Percentiles rank a stretch among this genome's conserved stretches.
Evolutionary conservation across 2,113 vertebrate species (phyloP).

Genomic region (Eurystomus gularis): DNA sequence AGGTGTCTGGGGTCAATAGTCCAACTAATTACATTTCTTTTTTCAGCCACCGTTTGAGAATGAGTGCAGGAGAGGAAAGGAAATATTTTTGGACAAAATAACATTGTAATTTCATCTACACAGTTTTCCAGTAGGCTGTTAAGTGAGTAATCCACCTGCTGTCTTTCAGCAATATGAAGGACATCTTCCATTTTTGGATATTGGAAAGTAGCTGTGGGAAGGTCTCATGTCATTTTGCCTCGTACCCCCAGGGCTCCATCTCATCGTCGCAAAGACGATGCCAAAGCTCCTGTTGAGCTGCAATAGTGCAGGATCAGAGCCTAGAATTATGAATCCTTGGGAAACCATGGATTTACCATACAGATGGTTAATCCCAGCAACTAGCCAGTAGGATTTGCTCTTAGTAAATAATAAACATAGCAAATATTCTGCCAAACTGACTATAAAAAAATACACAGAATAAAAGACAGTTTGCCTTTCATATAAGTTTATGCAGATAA

Average conservation of each 20-base stretch:
- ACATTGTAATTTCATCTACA: neutral
- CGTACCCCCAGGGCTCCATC: neutral
- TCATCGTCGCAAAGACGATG: neutral
- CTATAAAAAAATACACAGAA: neutral
- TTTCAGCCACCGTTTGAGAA: neutral
- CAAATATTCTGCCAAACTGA: neutral
- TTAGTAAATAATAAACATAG: neutral
- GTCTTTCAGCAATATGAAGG: neutral
- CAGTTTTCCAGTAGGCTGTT: neutral
- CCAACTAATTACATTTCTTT: conserved; percentile 4
- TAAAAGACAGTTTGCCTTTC: neutral
- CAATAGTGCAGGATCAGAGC: neutral
- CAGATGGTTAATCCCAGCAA: neutral
- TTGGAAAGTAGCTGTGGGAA: conserved; percentile 1
- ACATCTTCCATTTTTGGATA: neutral
- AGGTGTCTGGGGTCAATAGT: neutral
- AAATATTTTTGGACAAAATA: neutral
- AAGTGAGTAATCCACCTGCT: conserved; percentile 14
- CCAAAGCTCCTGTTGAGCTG: neutral
- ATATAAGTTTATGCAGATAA: neutral
- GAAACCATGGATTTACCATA: neutral
- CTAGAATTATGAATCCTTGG: neutral
- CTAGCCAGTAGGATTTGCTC: neutral
- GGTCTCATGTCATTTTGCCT: neutral
- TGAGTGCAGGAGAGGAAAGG: neutral